Evolutionary conservation across 1,140 invertebrate genomes (phyloP).

Genomic region (Drosophila hydei): DNA sequence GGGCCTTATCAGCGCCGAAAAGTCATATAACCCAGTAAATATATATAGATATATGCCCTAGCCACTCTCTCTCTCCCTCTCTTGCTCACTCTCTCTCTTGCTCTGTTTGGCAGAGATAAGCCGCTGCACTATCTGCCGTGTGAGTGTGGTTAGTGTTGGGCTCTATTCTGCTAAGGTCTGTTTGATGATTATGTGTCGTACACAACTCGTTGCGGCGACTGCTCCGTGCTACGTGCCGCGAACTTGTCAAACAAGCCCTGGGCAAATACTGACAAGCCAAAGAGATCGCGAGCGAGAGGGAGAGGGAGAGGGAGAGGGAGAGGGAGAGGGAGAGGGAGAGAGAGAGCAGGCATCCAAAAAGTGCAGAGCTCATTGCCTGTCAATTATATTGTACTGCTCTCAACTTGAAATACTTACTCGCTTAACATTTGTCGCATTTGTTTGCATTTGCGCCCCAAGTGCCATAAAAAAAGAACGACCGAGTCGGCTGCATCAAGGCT

Average conservation of each 20-base stretch:
- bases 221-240: conserved; percentile 74
- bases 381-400: conserved; percentile 46
- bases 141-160: conserved; percentile 15
- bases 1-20: conserved; percentile 70
- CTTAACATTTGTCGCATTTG: conserved; percentile 67
- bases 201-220: conserved; percentile 70
- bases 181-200: conserved; percentile 75
- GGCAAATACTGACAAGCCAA: conserved; percentile 58
- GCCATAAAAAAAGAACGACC: conserved; percentile 71
- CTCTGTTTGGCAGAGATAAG: conserved; percentile 51
- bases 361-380: conserved; percentile 45
- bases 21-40: conserved; percentile 66
- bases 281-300: not conserved
- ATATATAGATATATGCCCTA: conserved; percentile 15
- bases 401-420: conserved; percentile 55
- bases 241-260: conserved; percentile 77
- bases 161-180: conserved; percentile 24
- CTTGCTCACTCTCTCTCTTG: conserved; percentile 5
- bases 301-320: conserved; percentile 5
- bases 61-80: no score
- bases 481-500: conserved; percentile 55
- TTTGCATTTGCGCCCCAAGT: conserved; percentile 75
- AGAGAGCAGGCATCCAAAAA: conserved; percentile 30
- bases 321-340: conserved; percentile 10
- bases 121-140: conserved; percentile 52